A percentile compares a stretch with the other conserved stretches of the same genome.
These are phyloP conservation scores for Brachionus sp. DNA, from an alignment of 1,140 invertebrate species.

Conservation along the genomic window DNA sequence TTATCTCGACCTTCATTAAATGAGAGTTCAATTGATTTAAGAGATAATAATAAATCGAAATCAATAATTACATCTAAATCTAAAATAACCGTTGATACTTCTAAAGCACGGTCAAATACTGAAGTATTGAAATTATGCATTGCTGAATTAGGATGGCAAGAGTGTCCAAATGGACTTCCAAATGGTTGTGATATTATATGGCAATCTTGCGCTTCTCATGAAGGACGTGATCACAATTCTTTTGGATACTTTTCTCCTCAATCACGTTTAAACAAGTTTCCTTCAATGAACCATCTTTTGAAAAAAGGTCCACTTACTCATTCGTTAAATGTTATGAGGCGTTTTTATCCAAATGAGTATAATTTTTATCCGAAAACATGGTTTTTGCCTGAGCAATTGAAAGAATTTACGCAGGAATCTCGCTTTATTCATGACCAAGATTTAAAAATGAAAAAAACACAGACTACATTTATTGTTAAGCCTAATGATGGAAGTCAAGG, in stretches of 20 bases:
- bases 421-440: slow-evolving; percentile 39
- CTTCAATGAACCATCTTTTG: slow-evolving; percentile 58
- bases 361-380: slow-evolving; percentile 62
- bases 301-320: slow-evolving; percentile 61
- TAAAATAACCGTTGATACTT: slow-evolving; percentile 55
- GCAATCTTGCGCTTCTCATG: slow-evolving; percentile 39
- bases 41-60: background rate
- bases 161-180: slow-evolving; percentile 15
- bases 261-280: slow-evolving; percentile 39
- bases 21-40: slow-evolving; percentile 16
- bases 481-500: slow-evolving; percentile 62
- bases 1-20: background rate
- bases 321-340: slow-evolving; percentile 59
- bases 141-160: slow-evolving; percentile 53
- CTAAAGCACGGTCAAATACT: slow-evolving; percentile 53
- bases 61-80: background rate
- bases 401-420: slow-evolving; percentile 54
- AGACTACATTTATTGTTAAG: slow-evolving; percentile 61
- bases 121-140: slow-evolving; percentile 55
- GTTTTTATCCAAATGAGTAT: slow-evolving; percentile 61
- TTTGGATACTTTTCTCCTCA: background rate
- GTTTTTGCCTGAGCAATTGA: slow-evolving; percentile 61
- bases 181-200: slow-evolving; percentile 45
- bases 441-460: slow-evolving; percentile 46
- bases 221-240: background rate